phyloP scores from a whole-genome alignment of 2,888 invertebrate genomes.

The Mythimna ferrago region DNA sequence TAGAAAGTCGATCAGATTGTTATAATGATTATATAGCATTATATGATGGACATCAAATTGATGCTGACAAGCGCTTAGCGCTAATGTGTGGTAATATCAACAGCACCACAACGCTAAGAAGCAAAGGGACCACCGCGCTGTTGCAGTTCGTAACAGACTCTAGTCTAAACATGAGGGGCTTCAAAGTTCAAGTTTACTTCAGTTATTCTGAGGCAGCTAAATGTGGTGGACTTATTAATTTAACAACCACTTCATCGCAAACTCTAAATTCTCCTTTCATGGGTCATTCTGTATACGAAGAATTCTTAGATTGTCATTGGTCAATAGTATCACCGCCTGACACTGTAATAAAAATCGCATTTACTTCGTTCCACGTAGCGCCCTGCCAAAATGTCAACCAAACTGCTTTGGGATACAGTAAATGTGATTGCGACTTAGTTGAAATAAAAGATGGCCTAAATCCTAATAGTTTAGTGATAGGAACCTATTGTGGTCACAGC shows the following conservation, averaged over 20 bases:
- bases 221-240: slow-evolving; percentile 93
- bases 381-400: slow-evolving; percentile 82
- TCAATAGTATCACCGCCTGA: slow-evolving; percentile 91
- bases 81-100: slow-evolving; percentile 93
- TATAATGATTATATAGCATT: slow-evolving; percentile 91
- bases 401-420: slow-evolving; percentile 78
- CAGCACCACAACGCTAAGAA: slow-evolving; percentile 89
- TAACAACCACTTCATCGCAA: slow-evolving; percentile 81
- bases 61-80: slow-evolving; percentile 86
- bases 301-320: slow-evolving; percentile 95
- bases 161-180: slow-evolving; percentile 86
- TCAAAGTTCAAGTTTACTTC: slow-evolving; percentile 92
- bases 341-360: slow-evolving; percentile 91
- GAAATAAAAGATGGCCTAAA: slow-evolving; percentile 94
- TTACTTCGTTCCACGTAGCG: slow-evolving; percentile 90
- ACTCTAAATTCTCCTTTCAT: slow-evolving; percentile 83
- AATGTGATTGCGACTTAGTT: slow-evolving; percentile 94
- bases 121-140: slow-evolving; percentile 91
- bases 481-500: slow-evolving; percentile 92
- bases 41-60: slow-evolving; percentile 84
- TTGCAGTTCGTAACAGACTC: slow-evolving; percentile 88
- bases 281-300: slow-evolving; percentile 89
- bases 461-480: slow-evolving; percentile 92
- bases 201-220: slow-evolving; percentile 89
- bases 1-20: slow-evolving; percentile 89